Base-by-base conservation (phyloP, 2,888 invertebrate species). In the Furcula furcula region DNA sequence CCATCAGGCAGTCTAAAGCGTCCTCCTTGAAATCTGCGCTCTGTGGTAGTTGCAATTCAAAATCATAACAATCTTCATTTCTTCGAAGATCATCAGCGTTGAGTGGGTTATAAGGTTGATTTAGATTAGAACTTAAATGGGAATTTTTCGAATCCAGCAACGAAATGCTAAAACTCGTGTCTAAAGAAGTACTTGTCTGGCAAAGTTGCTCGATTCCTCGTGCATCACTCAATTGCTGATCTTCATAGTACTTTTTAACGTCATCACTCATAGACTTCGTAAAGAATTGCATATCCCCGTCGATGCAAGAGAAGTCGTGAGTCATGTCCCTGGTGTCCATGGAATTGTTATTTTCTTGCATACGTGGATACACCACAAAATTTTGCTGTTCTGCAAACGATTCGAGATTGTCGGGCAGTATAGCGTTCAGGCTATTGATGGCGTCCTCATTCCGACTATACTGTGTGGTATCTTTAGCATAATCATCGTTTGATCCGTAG, bases 181-280 rank as follows among this genome's bases (percentile, higher is more conserved):
- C 88, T 32, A 87, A 64, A 6, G 78, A 63, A 32, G 76, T 73
- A 47, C 81, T 87, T 3, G 71, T 64, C 6, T 86, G 83, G 45
- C 87, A 86, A 10, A 85, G 59, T 39, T 84, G 83, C 36, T 83
- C 86, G 60, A 83, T 75, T 5, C 67, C 76, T 44, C 82, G 71
- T 1, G 76, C 60, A 40, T 86, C 86, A 30, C 61, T 74, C 4
- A 87, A 45, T 29, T 80, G 83, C 36, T 82, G 84, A 34, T 86
- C 86, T 50, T 82, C 78, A 35, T 88, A 88, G 64, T 81, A 88
- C 49, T 87, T 86, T 46, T 86, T 87, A 0, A 88, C 86, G 31
- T 88, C 88, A 32, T 88, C 87, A 34, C 83, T 86, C 81, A 88
- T 84, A 16, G 86, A 82, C 55, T 87, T 87, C 0, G 86, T 86